Conservation (phyloP, 2,113 vertebrate genomes). For the Cephalophus harveyi region DNA sequence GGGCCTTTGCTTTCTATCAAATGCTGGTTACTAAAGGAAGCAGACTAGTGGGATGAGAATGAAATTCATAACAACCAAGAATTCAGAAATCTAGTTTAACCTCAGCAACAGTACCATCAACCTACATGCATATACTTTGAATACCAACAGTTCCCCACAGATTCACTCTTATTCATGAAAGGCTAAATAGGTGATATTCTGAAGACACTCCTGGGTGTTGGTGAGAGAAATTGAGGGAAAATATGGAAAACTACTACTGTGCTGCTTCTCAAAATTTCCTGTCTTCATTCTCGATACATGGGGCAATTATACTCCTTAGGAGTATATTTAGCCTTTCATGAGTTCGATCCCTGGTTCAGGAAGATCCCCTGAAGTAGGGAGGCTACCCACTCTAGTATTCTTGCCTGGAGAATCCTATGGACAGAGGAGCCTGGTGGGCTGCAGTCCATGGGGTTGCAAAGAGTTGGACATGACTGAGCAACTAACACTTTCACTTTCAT, state of each 20-base stretch:
- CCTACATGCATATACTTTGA: neutral
- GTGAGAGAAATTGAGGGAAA: neutral
- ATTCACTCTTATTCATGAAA: neutral
- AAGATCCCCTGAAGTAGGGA: neutral
- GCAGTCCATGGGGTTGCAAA: neutral
- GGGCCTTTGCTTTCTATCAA: neutral
- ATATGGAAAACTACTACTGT: neutral
- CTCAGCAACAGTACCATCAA: neutral
- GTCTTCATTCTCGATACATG: neutral
- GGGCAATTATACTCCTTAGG: neutral
- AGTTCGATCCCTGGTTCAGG: neutral
- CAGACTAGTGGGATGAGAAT: neutral
- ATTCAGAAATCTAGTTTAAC: neutral
- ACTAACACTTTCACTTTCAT: too few relatives aligned
- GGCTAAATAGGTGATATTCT: neutral
- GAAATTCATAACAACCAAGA: neutral
- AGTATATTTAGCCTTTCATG: neutral
- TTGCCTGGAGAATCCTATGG: neutral
- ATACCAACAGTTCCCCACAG: neutral
- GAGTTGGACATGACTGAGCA: too few relatives aligned
- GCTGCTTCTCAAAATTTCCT: neutral
- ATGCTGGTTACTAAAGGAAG: neutral
- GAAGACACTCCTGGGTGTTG: neutral
- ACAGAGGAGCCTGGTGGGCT: neutral
- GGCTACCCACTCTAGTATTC: neutral